Evolutionary conservation across 2,113 vertebrate species (phyloP).

Genomic region (Sapajus apella): DNA sequence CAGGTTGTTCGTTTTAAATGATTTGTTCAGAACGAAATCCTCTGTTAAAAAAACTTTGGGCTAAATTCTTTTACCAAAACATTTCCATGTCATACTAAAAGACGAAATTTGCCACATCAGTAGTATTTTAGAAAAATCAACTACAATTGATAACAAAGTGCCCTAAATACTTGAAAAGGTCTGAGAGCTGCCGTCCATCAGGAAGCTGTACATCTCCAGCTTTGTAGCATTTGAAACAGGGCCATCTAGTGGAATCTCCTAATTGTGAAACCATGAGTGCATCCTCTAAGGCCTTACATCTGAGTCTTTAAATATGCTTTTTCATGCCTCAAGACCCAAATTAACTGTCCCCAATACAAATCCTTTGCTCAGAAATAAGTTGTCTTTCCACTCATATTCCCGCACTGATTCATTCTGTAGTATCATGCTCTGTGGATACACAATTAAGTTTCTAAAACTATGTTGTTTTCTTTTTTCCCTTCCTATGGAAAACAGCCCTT

Average conservation of each 20-base stretch:
- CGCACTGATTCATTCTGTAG: background rate
- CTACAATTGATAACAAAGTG: constrained; percentile 39
- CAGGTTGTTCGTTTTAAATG: constrained; percentile 44
- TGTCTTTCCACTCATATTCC: background rate
- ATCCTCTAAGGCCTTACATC: background rate
- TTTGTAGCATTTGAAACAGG: constrained; percentile 52
- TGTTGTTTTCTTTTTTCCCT: background rate
- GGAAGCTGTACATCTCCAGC: background rate
- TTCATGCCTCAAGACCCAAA: background rate
- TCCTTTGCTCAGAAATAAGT: background rate
- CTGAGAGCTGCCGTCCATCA: background rate
- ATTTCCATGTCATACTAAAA: constrained; percentile 45
- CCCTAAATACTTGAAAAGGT: constrained; percentile 48
- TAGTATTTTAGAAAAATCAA: constrained; percentile 48
- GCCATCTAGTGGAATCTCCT: constrained; percentile 60
- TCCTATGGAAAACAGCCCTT: background rate
- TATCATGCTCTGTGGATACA: background rate
- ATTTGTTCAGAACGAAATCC: constrained; percentile 60
- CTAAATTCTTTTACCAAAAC: constrained; percentile 50
- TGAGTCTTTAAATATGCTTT: background rate
- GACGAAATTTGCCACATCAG: constrained; percentile 44
- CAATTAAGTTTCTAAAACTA: constrained; percentile 5
- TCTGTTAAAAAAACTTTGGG: constrained; percentile 38
- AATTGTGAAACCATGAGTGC: background rate
- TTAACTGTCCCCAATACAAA: background rate